A percentile compares a stretch with the other conserved stretches of the same genome.
Evolutionary conservation across 2,797 vertebrate genomes (phyloP).

Genomic region (Lepus townsendii): DNA sequence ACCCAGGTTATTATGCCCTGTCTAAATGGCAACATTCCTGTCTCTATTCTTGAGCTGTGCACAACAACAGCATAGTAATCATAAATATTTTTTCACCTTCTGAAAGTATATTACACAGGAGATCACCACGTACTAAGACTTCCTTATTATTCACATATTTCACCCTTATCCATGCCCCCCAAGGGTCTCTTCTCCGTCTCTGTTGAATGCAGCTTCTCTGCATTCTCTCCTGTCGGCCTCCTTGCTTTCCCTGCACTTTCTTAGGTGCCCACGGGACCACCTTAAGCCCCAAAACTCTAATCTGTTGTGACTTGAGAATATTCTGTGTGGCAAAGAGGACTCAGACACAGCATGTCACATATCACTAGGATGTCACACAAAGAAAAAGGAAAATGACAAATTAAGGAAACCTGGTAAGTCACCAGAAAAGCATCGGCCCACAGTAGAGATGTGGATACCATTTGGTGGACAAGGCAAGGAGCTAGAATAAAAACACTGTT

Average conservation of each 20-base stretch:
- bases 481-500: conserved; percentile 33
- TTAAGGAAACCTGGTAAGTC: conserved; percentile 57
- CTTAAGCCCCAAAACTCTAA: conserved; percentile 23
- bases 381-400: conserved; percentile 26
- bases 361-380: conserved; percentile 18
- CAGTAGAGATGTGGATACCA: background rate
- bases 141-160: conserved; percentile 70
- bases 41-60: conserved; percentile 48
- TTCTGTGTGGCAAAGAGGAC: conserved; percentile 11
- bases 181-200: conserved; percentile 44
- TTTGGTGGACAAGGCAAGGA: conserved; percentile 38
- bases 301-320: conserved; percentile 48
- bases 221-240: background rate
- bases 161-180: conserved; percentile 15
- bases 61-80: conserved; percentile 1
- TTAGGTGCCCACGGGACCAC: conserved; percentile 14
- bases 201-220: conserved; percentile 35
- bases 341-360: background rate
- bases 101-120: conserved; percentile 62
- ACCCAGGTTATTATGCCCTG: background rate
- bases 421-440: background rate
- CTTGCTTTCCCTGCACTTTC: conserved; percentile 50
- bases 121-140: conserved; percentile 28
- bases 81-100: conserved; percentile 62
- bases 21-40: conserved; percentile 33